Evolutionary conservation across 2,113 vertebrate species (phyloP).

Genomic region (Nansenia antarctica): DNA sequence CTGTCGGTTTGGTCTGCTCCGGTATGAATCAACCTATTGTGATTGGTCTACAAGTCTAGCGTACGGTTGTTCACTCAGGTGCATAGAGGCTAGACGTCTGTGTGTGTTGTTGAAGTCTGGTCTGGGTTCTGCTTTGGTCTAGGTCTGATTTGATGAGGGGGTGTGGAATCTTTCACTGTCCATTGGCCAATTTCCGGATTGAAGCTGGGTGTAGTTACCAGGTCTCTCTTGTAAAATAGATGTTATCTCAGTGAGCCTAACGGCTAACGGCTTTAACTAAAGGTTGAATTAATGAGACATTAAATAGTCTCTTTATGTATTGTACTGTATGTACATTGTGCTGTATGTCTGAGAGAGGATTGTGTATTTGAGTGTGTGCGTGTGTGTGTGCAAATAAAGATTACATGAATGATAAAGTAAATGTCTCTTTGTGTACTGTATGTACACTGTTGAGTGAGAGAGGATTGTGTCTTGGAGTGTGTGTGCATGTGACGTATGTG

Average conservation of each 20-base stretch:
- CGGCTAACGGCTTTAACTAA: too few relatives aligned
- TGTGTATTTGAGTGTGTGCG: background rate
- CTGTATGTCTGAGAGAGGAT: background rate
- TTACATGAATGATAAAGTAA: too few relatives aligned
- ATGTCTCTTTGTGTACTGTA: too few relatives aligned
- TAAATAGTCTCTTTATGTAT: background rate
- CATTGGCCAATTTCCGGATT: background rate
- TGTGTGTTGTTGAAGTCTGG: background rate
- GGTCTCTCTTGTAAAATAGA: too few relatives aligned
- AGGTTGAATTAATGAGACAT: too few relatives aligned
- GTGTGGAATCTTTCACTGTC: background rate
- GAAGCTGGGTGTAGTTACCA: background rate
- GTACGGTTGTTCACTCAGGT: slow-evolving; percentile 5
- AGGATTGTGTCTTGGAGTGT: background rate
- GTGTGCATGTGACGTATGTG: slow-evolving; percentile 19
- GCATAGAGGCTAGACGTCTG: too few relatives aligned
- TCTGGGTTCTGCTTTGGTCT: background rate
- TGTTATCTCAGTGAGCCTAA: too few relatives aligned
- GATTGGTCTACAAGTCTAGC: slow-evolving; percentile 15
- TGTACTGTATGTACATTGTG: too few relatives aligned
- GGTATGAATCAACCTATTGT: slow-evolving; percentile 47
- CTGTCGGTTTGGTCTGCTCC: slow-evolving; percentile 15
- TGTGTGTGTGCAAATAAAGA: too few relatives aligned
- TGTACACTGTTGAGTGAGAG: too few relatives aligned
- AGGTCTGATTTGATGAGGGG: background rate